Evolutionary conservation across 1,140 invertebrate species (phyloP).

Genomic region (Pseudachorutes palmiensis): DNA sequence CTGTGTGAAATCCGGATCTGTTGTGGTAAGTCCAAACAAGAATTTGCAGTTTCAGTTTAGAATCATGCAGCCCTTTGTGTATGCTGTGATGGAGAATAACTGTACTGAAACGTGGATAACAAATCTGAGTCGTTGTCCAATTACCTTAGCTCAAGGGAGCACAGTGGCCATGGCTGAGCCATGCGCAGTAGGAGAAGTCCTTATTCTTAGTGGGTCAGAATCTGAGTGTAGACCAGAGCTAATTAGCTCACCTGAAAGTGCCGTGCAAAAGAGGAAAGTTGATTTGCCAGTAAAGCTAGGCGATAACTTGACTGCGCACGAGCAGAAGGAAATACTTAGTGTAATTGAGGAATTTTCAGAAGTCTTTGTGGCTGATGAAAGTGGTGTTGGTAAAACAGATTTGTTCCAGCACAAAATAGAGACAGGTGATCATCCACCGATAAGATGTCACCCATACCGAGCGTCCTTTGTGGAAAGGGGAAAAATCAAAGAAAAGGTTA

Average conservation of each 20-base stretch:
- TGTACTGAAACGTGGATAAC: neutral
- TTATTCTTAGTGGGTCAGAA: neutral
- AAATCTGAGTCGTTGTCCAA: neutral
- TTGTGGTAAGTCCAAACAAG: neutral
- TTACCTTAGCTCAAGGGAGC: neutral
- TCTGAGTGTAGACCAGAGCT: neutral
- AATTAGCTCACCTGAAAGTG: too few relatives aligned
- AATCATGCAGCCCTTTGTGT: neutral
- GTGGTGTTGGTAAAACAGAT: neutral
- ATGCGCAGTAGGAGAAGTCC: neutral
- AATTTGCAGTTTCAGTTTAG: neutral
- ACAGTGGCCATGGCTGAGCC: neutral
- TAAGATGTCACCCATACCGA: neutral
- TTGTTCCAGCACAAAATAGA: constrained; percentile 21
- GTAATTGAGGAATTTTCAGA: constrained; percentile 4
- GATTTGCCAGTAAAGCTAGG: neutral
- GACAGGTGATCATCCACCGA: constrained; percentile 14
- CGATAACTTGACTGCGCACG: neutral
- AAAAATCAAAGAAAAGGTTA: constrained; percentile 40
- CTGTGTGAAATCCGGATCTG: neutral
- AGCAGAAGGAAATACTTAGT: neutral
- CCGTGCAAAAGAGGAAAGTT: neutral
- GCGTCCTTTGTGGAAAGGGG: constrained; percentile 24
- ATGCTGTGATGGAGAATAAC: neutral
- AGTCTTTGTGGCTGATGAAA: neutral